Percentiles rank a stretch among this genome's conserved stretches.
Conservation (phyloP, 2,797 vertebrate species). For the Xiphorhynchus erythropygius region DNA sequence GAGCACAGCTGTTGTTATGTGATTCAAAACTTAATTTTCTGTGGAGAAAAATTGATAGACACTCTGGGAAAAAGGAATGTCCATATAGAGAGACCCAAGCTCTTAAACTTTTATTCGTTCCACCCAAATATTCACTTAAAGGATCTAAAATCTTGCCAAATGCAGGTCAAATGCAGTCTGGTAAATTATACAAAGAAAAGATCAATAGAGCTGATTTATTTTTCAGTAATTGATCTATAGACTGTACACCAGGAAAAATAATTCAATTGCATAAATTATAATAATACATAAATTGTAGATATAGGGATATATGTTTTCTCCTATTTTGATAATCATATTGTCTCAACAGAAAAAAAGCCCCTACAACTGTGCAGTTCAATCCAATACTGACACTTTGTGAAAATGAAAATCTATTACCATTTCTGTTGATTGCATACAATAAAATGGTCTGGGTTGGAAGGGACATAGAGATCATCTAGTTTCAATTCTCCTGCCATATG, state of each 20-base stretch:
- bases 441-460: not conserved
- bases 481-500: not conserved
- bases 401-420: not conserved
- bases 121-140: not conserved
- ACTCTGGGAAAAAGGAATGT: not conserved
- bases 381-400: slow-evolving; percentile 73
- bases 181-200: not conserved
- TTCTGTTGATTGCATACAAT: not conserved
- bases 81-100: not conserved
- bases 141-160: not conserved
- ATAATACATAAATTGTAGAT: not conserved
- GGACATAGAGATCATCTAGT: not conserved
- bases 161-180: not conserved
- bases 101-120: not conserved
- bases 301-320: not conserved
- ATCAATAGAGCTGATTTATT: not conserved
- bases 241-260: not conserved
- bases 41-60: not conserved
- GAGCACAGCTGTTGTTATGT: not conserved
- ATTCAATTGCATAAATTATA: not conserved
- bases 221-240: not conserved
- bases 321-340: not conserved
- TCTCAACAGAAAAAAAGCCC: not conserved
- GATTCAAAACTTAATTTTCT: not conserved
- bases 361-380: not conserved